Conservation (phyloP, 1,140 invertebrate species). For the Meloidogyne hapla region DNA sequence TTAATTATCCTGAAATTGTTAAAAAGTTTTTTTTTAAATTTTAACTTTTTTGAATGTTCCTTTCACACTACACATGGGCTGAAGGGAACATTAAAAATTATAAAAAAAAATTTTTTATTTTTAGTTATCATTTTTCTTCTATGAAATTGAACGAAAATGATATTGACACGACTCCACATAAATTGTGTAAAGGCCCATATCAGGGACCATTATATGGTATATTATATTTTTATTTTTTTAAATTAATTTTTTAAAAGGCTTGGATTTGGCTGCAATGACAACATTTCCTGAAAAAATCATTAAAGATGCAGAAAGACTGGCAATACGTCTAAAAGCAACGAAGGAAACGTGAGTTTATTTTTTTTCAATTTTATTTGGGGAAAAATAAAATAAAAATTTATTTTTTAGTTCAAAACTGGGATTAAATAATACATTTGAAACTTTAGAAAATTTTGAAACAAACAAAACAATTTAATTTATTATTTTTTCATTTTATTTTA, state of each 20-base stretch:
- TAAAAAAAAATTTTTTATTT: background rate
- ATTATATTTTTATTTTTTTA: conserved; percentile 7
- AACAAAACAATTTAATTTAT: too few species aligned
- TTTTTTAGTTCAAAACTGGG: background rate
- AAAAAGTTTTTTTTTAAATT: conserved; percentile 37
- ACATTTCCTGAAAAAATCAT: conserved; percentile 36
- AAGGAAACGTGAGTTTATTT: background rate
- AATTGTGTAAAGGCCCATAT: conserved; percentile 39
- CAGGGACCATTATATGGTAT: conserved; percentile 48
- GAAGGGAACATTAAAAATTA: too few species aligned
- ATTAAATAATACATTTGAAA: too few species aligned
- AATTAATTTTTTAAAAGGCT: conserved; percentile 26
- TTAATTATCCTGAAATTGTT: conserved; percentile 33
- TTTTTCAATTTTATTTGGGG: background rate
- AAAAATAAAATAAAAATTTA: too few species aligned
- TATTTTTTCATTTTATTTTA: too few species aligned
- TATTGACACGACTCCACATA: conserved; percentile 37
- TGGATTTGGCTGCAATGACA: conserved; percentile 45
- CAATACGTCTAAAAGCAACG: background rate
- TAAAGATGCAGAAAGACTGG: conserved; percentile 7
- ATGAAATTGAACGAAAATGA: background rate
- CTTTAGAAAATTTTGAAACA: too few species aligned
- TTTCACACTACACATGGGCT: too few species aligned
- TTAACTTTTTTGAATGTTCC: too few species aligned
- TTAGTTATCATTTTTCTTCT: conserved; percentile 48